Conservation (phyloP, 2,113 vertebrate genomes). For the Rhea pennata region DNA sequence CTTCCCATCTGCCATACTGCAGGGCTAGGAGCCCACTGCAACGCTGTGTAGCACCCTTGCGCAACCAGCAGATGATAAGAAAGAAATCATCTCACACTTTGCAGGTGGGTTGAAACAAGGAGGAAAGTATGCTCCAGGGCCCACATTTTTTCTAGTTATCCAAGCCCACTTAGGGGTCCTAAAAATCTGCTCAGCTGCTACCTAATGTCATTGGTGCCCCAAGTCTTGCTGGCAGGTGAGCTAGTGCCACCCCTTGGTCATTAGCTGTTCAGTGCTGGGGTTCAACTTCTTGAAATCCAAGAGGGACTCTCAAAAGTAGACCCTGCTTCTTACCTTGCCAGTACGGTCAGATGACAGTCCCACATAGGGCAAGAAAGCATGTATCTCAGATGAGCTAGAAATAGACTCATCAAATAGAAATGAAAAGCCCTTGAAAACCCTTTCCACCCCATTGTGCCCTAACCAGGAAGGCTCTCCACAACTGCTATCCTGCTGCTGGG, state of each 20-base stretch:
- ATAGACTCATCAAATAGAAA: too few relatives aligned
- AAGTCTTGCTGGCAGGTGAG: neutral
- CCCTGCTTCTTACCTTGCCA: neutral
- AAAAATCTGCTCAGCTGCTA: neutral
- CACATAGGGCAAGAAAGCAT: neutral
- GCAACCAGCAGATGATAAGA: fast-evolving
- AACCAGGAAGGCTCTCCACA: neutral
- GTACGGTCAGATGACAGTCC: neutral
- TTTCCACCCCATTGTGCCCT: neutral
- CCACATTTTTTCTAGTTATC: neutral
- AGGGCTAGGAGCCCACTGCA: neutral
- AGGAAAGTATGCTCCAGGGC: neutral
- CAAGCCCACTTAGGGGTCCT: neutral
- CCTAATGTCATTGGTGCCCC: neutral
- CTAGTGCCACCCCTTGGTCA: neutral
- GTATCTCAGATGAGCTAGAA: neutral
- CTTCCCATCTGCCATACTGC: fast-evolving
- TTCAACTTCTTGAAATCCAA: neutral
- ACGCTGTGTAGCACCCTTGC: fast-evolving
- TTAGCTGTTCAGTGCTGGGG: neutral
- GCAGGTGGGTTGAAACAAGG: neutral
- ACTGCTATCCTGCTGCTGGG: too few relatives aligned
- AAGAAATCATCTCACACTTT: neutral
- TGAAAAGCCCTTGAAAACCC: neutral
- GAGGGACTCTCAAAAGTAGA: neutral